These are phyloP conservation scores for Hipparchia sbordonii DNA, from an alignment of 2,888 invertebrate species.

Conservation along the genomic window DNA sequence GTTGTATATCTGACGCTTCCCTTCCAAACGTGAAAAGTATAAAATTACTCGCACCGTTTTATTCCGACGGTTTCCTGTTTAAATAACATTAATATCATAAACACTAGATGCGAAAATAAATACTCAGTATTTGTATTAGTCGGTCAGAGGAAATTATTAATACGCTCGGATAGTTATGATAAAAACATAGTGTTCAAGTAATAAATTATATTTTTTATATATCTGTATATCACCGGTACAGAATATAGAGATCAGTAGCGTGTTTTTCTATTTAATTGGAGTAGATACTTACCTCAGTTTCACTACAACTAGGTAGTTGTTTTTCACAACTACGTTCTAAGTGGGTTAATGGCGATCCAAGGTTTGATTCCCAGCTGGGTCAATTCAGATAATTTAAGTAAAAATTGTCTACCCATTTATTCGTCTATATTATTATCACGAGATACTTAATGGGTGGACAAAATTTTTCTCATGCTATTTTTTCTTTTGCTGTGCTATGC, in stretches of 20 bases:
- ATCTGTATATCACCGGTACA: neutral
- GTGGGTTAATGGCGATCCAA: no score
- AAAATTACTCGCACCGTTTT: slow-evolving; percentile 31
- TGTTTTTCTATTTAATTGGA: neutral
- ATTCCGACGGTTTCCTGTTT: slow-evolving; percentile 34
- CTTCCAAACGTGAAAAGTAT: slow-evolving; percentile 27
- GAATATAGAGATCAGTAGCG: neutral
- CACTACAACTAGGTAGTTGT: no score
- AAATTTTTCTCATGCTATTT: no score
- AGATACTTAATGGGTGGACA: no score
- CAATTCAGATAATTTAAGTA: neutral
- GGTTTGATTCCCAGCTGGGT: no score
- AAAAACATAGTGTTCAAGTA: neutral
- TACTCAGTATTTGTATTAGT: slow-evolving; percentile 9
- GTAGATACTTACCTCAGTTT: neutral
- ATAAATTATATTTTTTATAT: neutral
- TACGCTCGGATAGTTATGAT: neutral
- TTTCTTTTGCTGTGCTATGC: no score
- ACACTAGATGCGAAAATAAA: slow-evolving; percentile 10
- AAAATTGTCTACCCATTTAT: neutral
- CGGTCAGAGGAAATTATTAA: slow-evolving; percentile 9
- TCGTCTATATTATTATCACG: no score
- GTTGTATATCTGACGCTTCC: slow-evolving; percentile 29
- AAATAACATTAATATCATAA: slow-evolving; percentile 12
- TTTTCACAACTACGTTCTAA: no score